These are phyloP conservation scores for Habrosyne pyritoides DNA, from an alignment of 2,888 invertebrate species.

Conservation along the genomic window DNA sequence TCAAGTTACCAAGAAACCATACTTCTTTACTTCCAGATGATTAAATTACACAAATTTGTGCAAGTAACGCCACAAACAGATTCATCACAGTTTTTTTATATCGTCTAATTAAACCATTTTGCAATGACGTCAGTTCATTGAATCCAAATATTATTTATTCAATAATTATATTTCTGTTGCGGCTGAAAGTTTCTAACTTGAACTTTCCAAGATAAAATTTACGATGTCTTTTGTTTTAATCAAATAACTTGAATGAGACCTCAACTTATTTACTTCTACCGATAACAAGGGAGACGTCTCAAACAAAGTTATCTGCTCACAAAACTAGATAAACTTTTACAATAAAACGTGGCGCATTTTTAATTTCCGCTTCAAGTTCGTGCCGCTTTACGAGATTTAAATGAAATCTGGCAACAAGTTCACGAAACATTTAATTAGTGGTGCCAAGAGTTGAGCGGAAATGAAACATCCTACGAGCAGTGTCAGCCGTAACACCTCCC, in stretches of 20 bases:
- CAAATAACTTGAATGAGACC: not conserved
- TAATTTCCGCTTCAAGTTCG: slow-evolving; percentile 64
- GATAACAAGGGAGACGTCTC: slow-evolving; percentile 39
- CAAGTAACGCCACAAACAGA: too few relatives aligned
- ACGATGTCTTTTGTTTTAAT: not conserved
- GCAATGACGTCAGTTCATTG: not conserved
- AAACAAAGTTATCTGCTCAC: slow-evolving; percentile 41
- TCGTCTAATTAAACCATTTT: too few relatives aligned
- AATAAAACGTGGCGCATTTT: slow-evolving; percentile 64
- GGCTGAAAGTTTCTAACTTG: too few relatives aligned
- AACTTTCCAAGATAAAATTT: not conserved
- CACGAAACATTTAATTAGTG: slow-evolving; percentile 72
- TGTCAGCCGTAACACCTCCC: slow-evolving; percentile 43
- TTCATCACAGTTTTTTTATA: too few relatives aligned
- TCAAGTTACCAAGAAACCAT: too few relatives aligned
- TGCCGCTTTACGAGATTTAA: slow-evolving; percentile 60
- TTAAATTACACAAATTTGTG: too few relatives aligned
- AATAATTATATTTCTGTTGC: not conserved
- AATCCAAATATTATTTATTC: not conserved
- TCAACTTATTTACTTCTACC: slow-evolving; percentile 12
- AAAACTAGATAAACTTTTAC: slow-evolving; percentile 57
- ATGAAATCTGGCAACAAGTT: slow-evolving; percentile 68
- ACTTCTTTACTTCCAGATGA: too few relatives aligned
- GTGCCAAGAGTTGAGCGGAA: slow-evolving; percentile 53
- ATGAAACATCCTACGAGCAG: slow-evolving; percentile 59